phyloP scores from a whole-genome alignment of 2,113 vertebrate genomes.

The Sorex araneus region DNA sequence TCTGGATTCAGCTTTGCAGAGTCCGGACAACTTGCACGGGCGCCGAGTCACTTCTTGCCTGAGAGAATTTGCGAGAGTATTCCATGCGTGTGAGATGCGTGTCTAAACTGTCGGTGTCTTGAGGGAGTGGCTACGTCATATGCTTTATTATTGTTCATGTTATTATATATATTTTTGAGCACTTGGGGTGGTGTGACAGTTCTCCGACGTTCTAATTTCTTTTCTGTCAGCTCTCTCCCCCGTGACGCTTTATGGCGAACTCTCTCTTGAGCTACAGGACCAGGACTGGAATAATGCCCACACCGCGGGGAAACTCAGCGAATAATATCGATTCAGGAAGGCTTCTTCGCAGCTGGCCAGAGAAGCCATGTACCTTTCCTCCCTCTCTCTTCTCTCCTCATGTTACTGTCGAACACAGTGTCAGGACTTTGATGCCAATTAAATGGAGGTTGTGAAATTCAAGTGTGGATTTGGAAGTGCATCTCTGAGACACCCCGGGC shows the following conservation, averaged over 20 bases:
- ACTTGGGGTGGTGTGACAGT: conserved; percentile 14
- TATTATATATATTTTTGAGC: conserved; percentile 28
- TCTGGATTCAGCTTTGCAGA: too few species aligned
- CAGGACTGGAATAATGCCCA: too few species aligned
- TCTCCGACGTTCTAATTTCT: not conserved
- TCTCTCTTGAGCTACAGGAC: too few species aligned
- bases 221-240: too few species aligned
- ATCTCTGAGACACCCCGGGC: not conserved
- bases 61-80: not conserved
- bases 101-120: conserved; percentile 5
- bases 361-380: too few species aligned
- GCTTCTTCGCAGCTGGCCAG: too few species aligned
- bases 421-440: not conserved
- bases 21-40: too few species aligned
- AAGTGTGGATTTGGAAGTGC: not conserved
- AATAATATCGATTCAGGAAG: too few species aligned
- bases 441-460: conserved; percentile 2
- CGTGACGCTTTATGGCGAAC: too few species aligned
- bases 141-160: not conserved
- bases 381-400: not conserved
- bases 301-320: too few species aligned
- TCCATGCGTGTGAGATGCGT: not conserved
- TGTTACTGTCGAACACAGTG: not conserved
- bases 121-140: not conserved
- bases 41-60: too few species aligned